Evolutionary conservation across 2,113 vertebrate genomes (phyloP).

Genomic region (Centropus bengalensis): DNA sequence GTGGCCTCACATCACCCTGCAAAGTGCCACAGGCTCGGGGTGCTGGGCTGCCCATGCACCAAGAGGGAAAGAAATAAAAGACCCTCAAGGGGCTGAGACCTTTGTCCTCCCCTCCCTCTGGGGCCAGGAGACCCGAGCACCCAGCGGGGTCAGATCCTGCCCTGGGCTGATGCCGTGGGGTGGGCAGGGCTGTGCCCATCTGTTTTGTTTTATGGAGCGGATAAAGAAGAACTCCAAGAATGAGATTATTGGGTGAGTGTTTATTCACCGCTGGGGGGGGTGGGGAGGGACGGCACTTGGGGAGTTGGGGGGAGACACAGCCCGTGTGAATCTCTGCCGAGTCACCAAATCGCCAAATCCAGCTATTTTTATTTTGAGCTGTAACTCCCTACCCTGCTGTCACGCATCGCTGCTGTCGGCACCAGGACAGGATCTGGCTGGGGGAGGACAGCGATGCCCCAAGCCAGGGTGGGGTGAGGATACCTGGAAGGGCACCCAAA

Average conservation of each 20-base stretch:
- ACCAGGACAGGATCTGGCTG: not conserved
- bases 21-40: rapidly evolving
- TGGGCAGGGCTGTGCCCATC: not conserved
- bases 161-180: not conserved
- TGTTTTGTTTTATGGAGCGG: not conserved
- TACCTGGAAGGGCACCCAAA: not conserved
- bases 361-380: not conserved
- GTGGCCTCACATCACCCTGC: not conserved
- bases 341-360: not conserved
- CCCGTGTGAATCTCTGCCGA: not conserved
- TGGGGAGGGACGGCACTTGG: not conserved
- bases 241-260: not conserved
- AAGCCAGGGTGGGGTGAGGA: too few species aligned
- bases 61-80: not conserved
- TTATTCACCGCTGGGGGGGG: not conserved
- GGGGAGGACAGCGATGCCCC: rapidly evolving
- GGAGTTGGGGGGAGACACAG: not conserved
- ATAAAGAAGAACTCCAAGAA: not conserved
- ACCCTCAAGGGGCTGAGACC: not conserved
- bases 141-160: not conserved
- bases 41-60: not conserved
- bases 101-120: rapidly evolving
- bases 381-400: not conserved
- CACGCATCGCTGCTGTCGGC: not conserved
- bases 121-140: not conserved